These are phyloP conservation scores for Morpho helenor DNA, from an alignment of 2,888 invertebrate genomes.

Conservation along the genomic window DNA sequence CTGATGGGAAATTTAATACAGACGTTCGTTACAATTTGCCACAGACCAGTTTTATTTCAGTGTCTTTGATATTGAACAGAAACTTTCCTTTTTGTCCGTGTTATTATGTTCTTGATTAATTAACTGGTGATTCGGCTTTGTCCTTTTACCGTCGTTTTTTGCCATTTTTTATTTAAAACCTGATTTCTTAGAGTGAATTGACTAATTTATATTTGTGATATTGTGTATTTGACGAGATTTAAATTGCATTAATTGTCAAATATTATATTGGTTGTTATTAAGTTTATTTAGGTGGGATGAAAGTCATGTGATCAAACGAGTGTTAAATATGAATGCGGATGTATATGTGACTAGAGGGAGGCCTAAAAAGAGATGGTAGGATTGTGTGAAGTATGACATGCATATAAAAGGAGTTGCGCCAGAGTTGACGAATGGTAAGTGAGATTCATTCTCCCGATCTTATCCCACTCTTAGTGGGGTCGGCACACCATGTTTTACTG, in stretches of 20 bases:
- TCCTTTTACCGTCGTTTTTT: background rate
- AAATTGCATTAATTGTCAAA: background rate
- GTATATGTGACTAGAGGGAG: no score
- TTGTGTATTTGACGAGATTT: background rate
- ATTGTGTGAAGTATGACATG: no score
- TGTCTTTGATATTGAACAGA: constrained; percentile 11
- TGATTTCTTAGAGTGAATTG: background rate
- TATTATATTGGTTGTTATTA: background rate
- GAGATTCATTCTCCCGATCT: no score
- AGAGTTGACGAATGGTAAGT: no score
- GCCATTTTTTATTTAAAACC: background rate
- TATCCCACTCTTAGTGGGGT: no score
- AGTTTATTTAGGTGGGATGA: background rate
- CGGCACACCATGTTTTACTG: no score
- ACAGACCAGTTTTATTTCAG: constrained; percentile 13
- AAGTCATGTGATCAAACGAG: background rate
- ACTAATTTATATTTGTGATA: background rate
- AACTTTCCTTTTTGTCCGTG: background rate
- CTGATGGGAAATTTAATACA: constrained; percentile 21
- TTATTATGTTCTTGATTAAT: constrained; percentile 11
- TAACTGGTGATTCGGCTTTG: constrained; percentile 5
- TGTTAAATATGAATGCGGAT: no score
- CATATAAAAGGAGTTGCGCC: no score
- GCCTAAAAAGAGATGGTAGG: no score
- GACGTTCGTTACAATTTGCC: constrained; percentile 13